A percentile compares a stretch with the other conserved stretches of the same genome.
These are phyloP conservation scores for Tupaia tana DNA, from an alignment of 2,113 vertebrate genomes.

Conservation along the genomic window DNA sequence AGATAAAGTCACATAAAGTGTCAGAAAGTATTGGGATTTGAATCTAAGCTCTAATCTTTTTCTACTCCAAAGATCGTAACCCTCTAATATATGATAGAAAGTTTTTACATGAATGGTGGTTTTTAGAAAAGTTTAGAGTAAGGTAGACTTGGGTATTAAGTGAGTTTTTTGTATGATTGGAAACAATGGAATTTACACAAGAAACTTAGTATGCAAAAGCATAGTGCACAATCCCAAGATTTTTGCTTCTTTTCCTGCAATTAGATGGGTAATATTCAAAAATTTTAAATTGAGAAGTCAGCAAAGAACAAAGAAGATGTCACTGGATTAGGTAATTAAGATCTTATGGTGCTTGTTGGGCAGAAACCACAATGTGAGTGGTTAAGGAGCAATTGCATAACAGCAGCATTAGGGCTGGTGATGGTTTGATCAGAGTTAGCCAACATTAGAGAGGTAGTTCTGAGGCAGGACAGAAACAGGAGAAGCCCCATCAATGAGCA, in stretches of 20 bases:
- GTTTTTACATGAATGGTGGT: background rate
- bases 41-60: background rate
- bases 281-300: background rate
- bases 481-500: background rate
- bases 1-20: background rate
- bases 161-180: background rate
- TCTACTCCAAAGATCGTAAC: background rate
- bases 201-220: background rate
- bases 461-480: background rate
- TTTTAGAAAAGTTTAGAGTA: constrained; percentile 4
- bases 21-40: constrained; percentile 29
- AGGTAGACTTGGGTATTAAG: background rate
- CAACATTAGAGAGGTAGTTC: background rate
- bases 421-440: background rate
- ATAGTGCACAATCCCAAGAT: background rate
- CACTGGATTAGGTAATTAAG: background rate
- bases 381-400: background rate
- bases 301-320: background rate
- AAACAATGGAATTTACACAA: background rate
- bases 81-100: background rate
- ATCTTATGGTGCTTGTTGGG: background rate
- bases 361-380: background rate
- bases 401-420: background rate
- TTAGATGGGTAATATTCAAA: background rate
- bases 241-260: background rate